Evolutionary conservation across 2,113 vertebrate genomes (phyloP), one percentile per base, ranked within the genome.

Genomic region (Beaufortia kweichowensis): DNA sequence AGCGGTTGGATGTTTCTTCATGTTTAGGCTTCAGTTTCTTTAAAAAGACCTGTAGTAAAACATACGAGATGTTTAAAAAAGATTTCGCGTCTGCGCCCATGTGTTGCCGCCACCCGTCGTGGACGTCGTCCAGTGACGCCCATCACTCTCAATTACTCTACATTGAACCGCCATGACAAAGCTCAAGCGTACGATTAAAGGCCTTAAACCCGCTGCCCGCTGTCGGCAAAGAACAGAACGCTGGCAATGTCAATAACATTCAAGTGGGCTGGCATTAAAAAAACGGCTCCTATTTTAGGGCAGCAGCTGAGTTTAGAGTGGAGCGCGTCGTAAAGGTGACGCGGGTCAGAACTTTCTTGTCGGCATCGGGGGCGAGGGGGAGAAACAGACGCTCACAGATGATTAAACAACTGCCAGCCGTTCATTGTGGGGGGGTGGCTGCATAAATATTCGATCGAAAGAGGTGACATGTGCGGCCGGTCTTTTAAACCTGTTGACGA

Each of bases 401-500:
- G 83, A 88, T 88, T 85, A 86, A 90, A 89, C 85, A 90, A 82
- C 86, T 87, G 87, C 77, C 81, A 75, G 73, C 79, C 82, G 85
- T 86, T 85, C 70, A 62, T 31, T 28, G 48, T 10, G 53, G 35
- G 57, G 29, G 76, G 64, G 66, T 48, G 76, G 21, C 60, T 19
- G 83, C 77, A 76, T 86, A 89, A 87, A 89, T 88, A 90, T 88
- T 89, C 81, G 85, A 85, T 85, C 35, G 82, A 80, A 86, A 83
- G 83, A 84, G 77, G 82, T 83, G 85, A 88, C 89, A 85, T 84
- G 86, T 86, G 86, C 72, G 83, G 78, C 76, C 71, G 79, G 80
- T 76, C 75, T 83, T 86, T 88, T 81, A 83, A 89, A 88, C 83
- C 78, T 86, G 86, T 90, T 89, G 87, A 89, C 87, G 79, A 74